phyloP scores from a whole-genome alignment of 1,140 invertebrate species.

The Listronotus oregonensis region DNA sequence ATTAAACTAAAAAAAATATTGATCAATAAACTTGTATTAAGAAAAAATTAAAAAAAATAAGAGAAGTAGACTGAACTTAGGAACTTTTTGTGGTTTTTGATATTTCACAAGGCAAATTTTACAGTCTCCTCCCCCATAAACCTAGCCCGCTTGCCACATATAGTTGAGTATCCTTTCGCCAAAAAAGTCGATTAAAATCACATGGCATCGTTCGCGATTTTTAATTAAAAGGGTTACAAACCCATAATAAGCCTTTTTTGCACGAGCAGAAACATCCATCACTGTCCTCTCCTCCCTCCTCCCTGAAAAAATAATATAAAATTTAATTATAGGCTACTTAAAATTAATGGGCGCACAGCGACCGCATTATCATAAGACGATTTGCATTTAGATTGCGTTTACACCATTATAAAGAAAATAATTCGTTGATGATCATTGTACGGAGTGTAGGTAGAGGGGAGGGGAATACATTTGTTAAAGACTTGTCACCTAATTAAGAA shows the following conservation, averaged over 20 bases:
- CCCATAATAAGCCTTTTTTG: conserved; percentile 37
- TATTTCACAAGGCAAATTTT: too few species aligned
- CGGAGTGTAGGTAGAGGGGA: not conserved
- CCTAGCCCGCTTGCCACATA: too few species aligned
- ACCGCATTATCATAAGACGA: conserved; percentile 57
- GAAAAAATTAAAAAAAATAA: too few species aligned
- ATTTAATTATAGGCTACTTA: conserved; percentile 58
- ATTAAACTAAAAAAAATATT: too few species aligned
- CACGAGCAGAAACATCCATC: conserved; percentile 23
- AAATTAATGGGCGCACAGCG: conserved; percentile 55
- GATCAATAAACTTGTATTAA: too few species aligned
- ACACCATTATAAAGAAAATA: conserved; percentile 56
- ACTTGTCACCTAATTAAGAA: not conserved
- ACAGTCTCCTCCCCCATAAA: too few species aligned
- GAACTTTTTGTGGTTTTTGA: too few species aligned
- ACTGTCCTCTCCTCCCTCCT: conserved; percentile 12
- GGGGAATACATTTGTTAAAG: not conserved
- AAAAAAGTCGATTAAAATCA: conserved; percentile 33
- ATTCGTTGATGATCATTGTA: conserved; percentile 40
- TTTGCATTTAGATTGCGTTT: conserved; percentile 58
- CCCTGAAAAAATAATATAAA: conserved; percentile 53
- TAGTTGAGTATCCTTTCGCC: not conserved
- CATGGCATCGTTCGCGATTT: conserved; percentile 30
- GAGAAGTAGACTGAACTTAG: too few species aligned
- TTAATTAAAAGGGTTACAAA: conserved; percentile 39